Evolutionary conservation across 2,888 invertebrate genomes (phyloP).

Genomic region (Drosophila borealis): DNA sequence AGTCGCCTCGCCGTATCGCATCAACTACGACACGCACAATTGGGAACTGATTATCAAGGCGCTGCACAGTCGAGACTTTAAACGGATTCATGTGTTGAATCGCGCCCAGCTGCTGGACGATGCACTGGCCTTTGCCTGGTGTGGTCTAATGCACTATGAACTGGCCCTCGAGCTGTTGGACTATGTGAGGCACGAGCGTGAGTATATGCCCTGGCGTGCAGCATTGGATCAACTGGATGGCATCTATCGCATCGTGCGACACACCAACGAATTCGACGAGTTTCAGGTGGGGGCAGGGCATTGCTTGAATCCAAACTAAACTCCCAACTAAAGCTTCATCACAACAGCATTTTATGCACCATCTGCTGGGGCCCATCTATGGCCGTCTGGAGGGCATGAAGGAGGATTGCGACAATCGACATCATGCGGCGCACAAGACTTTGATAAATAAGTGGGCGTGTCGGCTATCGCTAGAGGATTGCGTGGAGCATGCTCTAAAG

Average conservation of each 20-base stretch:
- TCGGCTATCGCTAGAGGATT: slow-evolving; percentile 87
- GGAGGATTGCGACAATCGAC: slow-evolving; percentile 81
- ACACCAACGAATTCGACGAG: slow-evolving; percentile 87
- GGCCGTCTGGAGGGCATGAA: slow-evolving; percentile 86
- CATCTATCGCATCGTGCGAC: slow-evolving; percentile 87
- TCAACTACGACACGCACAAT: slow-evolving; percentile 91
- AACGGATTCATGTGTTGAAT: slow-evolving; percentile 88
- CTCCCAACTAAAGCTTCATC: not conserved
- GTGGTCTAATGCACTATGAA: slow-evolving; percentile 88
- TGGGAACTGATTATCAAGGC: slow-evolving; percentile 88
- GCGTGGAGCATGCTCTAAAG: slow-evolving; percentile 87
- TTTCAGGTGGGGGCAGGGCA: slow-evolving; percentile 86
- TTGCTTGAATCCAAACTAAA: not conserved
- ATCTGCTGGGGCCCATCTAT: slow-evolving; percentile 89
- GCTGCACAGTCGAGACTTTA: slow-evolving; percentile 86
- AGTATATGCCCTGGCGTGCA: slow-evolving; percentile 85
- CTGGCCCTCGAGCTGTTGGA: slow-evolving; percentile 86
- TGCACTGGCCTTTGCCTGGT: slow-evolving; percentile 88
- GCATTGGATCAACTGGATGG: slow-evolving; percentile 87
- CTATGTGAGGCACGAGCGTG: slow-evolving; percentile 85
- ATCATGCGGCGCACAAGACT: slow-evolving; percentile 87
- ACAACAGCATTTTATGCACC: slow-evolving; percentile 88
- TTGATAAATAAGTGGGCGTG: slow-evolving; percentile 86
- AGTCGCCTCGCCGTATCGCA: slow-evolving; percentile 89
- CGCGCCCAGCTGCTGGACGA: slow-evolving; percentile 94